Evolutionary conservation across 2,113 vertebrate species (phyloP).

Genomic region (Agapornis roseicollis): DNA sequence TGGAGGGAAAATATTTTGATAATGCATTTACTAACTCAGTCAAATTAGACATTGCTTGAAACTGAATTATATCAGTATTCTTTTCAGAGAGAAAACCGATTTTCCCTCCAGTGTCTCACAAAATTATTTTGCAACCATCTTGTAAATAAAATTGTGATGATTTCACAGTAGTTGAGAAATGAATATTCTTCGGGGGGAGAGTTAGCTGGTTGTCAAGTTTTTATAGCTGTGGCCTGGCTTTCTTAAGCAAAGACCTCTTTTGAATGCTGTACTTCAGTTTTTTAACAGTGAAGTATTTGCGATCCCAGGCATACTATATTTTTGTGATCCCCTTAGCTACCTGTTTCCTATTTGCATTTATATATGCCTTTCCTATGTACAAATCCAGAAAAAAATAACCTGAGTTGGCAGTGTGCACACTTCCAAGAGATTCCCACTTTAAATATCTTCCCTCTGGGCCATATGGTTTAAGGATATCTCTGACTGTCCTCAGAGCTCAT

Average conservation of each 20-base stretch:
- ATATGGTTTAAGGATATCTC: conserved; percentile 14
- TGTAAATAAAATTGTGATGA: neutral
- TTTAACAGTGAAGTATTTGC: neutral
- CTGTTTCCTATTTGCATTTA: neutral
- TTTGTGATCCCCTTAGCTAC: neutral
- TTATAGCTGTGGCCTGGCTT: neutral
- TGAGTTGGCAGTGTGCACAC: neutral
- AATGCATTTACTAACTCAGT: neutral
- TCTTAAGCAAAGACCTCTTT: neutral
- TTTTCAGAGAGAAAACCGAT: neutral
- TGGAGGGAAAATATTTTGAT: neutral
- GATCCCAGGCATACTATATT: neutral
- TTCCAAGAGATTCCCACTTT: neutral
- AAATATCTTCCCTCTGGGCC: conserved; percentile 39
- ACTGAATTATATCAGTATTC: neutral
- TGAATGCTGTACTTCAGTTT: neutral
- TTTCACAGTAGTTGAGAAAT: neutral
- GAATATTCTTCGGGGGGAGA: neutral
- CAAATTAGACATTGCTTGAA: neutral
- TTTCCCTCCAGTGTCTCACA: neutral
- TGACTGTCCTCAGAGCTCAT: conserved; percentile 43
- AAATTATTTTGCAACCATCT: neutral
- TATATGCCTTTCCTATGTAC: neutral
- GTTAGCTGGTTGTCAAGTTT: neutral
- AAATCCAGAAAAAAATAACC: conserved; percentile 1